Base-by-base conservation (phyloP, 2,797 vertebrate genomes). In the Macroramphosus scolopax region DNA sequence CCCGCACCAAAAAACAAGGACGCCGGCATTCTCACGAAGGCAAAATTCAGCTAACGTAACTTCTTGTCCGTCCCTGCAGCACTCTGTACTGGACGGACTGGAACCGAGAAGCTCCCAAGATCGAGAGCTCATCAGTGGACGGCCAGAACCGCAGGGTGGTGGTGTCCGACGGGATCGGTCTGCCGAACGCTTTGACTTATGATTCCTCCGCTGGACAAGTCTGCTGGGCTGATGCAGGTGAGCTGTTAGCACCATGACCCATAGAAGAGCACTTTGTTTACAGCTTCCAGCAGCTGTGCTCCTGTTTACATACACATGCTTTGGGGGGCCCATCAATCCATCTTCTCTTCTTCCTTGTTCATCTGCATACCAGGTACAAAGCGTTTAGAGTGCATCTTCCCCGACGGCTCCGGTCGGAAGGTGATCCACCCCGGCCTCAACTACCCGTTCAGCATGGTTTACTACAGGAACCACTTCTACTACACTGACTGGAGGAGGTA, bases 141-240 rank as follows among this genome's bases (percentile, higher is more conserved):
- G 97, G 95, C 14, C 89, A 86, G 61, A 88, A 91, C 81, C 89
- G 97, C 68, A 88, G 88, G 69, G 92, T 98, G 66, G 69, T 88
- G 25, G 86, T 87, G 32, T 83, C 84, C 0, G 92, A 92, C 1
- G 92, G 96, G 47, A 92, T 99, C 2, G 95, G 95, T 2, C 56
- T 99, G 72, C 97, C 97, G 8, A 99, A 99, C 2, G 96, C 93
- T 2, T 83, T 99, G 47, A 93, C 94, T 0, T 93, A 94, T 2
- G 93, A 99, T 71, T 80, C 85, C 1, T 85, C 90, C 24, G 78
- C 90, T 29, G 89, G 91, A 59, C 85, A 92, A 39, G 76, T 99
- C 38, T 99, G 97, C 79, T 99, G 97, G 97, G 96, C 94, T 2
- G 97, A 99, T 0, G 96, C 97, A 92, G 97, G 96, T 99, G 89